Evolutionary conservation across 1,140 invertebrate species (phyloP).

Genomic region (Drosophila paulistorum): DNA sequence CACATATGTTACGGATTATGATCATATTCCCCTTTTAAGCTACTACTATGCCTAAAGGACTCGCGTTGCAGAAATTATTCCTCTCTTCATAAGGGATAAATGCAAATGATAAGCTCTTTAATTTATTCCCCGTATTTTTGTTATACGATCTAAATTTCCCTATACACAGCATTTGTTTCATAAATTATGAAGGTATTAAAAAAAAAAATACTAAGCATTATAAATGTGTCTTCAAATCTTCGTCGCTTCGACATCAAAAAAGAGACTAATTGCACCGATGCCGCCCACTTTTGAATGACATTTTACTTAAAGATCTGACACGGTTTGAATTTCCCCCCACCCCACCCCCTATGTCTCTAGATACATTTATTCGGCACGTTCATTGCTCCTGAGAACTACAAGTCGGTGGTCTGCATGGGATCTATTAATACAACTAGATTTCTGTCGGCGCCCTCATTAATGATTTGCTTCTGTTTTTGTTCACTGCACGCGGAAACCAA

Average conservation of each 20-base stretch:
- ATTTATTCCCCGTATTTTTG: constrained; percentile 27
- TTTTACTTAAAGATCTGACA: constrained; percentile 77
- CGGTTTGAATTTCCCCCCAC: constrained; percentile 37
- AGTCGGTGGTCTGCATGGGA: constrained; percentile 15
- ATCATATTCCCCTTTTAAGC: too few species aligned
- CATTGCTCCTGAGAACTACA: constrained; percentile 57
- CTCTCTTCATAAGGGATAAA: constrained; percentile 6
- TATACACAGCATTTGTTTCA: background rate
- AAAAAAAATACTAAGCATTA: constrained; percentile 17
- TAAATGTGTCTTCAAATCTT: constrained; percentile 31
- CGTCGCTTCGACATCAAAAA: constrained; percentile 41
- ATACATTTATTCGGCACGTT: constrained; percentile 21
- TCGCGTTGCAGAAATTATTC: too few species aligned
- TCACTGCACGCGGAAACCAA: constrained; percentile 69
- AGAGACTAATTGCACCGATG: constrained; percentile 64
- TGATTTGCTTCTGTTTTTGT: constrained; percentile 32
- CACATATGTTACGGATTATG: too few species aligned
- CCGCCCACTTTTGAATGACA: constrained; percentile 68
- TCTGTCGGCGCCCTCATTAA: constrained; percentile 59
- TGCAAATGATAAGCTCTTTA: background rate
- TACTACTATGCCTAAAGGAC: too few species aligned
- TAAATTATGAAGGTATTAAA: constrained; percentile 36
- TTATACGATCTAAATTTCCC: background rate
- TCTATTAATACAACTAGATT: constrained; percentile 53
- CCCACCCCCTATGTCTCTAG: background rate